A percentile compares a stretch with the other conserved stretches of the same genome.
phyloP scores from a whole-genome alignment of 2,797 vertebrate species.

The Parauchenoglanis ngamensis region DNA sequence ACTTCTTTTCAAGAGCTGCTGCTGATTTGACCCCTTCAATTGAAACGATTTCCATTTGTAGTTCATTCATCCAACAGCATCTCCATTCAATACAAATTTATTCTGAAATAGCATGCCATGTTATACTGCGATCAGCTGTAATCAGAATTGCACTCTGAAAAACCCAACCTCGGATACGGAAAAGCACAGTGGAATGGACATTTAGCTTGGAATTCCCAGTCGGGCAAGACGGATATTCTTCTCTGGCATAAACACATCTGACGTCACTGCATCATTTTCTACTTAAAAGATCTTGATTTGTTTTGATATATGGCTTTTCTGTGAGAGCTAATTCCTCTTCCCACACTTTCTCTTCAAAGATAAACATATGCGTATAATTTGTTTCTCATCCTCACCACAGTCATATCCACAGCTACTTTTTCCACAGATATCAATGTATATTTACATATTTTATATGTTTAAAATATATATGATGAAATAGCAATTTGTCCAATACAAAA shows the following conservation, averaged over 20 bases:
- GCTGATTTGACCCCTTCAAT: background rate
- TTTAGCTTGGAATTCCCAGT: background rate
- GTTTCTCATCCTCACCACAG: no score
- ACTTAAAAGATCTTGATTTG: background rate
- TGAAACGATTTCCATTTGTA: background rate
- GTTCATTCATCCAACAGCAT: background rate
- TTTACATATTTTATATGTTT: no score
- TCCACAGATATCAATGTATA: background rate
- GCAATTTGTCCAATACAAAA: background rate
- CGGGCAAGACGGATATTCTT: background rate
- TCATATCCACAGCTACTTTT: no score
- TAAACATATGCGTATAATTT: background rate
- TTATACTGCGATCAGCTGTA: background rate
- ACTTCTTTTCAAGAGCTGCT: background rate
- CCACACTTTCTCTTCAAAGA: background rate
- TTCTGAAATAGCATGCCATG: background rate
- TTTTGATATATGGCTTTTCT: background rate
- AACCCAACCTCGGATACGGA: background rate
- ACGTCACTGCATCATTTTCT: background rate
- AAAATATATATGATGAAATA: background rate
- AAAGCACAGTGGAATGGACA: background rate
- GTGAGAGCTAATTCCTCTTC: background rate
- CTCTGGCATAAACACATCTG: background rate
- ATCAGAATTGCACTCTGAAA: background rate
- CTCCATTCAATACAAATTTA: background rate